These are phyloP conservation scores for Atractosteus spatula DNA, from an alignment of 2,113 vertebrate species.

Conservation along the genomic window DNA sequence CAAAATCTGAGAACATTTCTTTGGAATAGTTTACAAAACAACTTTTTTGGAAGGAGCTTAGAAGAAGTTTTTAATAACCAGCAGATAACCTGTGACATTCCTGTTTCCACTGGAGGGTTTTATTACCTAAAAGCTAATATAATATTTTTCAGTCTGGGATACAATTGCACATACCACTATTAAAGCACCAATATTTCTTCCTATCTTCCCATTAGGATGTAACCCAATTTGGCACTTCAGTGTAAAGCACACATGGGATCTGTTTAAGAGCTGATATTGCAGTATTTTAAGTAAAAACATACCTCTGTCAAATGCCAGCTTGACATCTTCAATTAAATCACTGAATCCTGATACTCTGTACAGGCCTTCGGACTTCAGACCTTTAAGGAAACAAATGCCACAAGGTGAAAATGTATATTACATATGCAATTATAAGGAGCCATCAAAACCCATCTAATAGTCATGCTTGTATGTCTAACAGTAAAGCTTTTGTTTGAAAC, in stretches of 20 bases:
- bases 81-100: too few relatives aligned
- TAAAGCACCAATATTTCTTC: background rate
- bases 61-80: too few relatives aligned
- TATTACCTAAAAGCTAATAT: background rate
- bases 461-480: too few relatives aligned
- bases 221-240: background rate
- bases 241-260: background rate
- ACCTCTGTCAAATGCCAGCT: slow-evolving; percentile 98
- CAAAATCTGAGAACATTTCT: too few relatives aligned
- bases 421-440: background rate
- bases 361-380: slow-evolving; percentile 94
- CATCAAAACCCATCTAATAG: too few relatives aligned
- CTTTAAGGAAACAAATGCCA: slow-evolving; percentile 48
- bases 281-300: slow-evolving; percentile 20
- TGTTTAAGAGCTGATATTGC: background rate
- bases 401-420: background rate
- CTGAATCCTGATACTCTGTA: slow-evolving; percentile 98
- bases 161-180: background rate
- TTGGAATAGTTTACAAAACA: too few relatives aligned
- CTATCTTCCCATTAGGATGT: background rate
- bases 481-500: too few relatives aligned
- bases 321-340: slow-evolving; percentile 96
- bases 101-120: background rate
- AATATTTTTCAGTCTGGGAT: background rate
- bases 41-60: too few relatives aligned